phyloP scores from a whole-genome alignment of 2,113 vertebrate genomes.

The Poeciliopsis turrubarensis region DNA sequence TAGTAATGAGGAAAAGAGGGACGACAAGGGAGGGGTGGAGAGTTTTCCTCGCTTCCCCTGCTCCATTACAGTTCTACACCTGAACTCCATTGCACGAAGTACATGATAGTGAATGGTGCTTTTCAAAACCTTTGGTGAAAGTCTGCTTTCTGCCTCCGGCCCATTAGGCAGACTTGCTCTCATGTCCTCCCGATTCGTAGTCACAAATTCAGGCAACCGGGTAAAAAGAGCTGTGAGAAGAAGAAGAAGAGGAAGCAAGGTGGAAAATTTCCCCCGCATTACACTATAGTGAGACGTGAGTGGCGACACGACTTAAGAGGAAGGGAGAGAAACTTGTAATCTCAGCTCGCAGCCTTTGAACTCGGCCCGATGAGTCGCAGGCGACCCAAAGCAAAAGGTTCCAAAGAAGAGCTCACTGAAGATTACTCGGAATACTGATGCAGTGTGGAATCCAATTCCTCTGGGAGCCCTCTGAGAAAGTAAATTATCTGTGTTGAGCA shows the following conservation, averaged over 20 bases:
- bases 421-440: constrained; percentile 83
- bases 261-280: constrained; percentile 64
- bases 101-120: constrained; percentile 13
- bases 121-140: constrained; percentile 55
- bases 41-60: constrained; percentile 17
- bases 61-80: constrained; percentile 28
- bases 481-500: constrained; percentile 69
- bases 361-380: constrained; percentile 74
- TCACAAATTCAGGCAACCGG: constrained; percentile 40
- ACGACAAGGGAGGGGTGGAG: constrained; percentile 14
- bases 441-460: constrained; percentile 77
- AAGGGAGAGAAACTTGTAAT: constrained; percentile 77
- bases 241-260: constrained; percentile 48
- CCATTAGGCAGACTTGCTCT: constrained; percentile 56
- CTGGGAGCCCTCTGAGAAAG: constrained; percentile 71
- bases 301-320: constrained; percentile 71
- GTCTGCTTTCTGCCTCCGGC: constrained; percentile 49
- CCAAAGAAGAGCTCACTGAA: constrained; percentile 77
- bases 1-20: constrained; percentile 49
- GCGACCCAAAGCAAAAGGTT: constrained; percentile 79
- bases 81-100: constrained; percentile 18
- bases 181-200: constrained; percentile 48
- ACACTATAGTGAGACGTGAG: constrained; percentile 60
- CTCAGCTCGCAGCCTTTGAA: constrained; percentile 81
- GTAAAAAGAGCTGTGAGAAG: constrained; percentile 29